These are phyloP conservation scores for Syngnathus typhle DNA, from an alignment of 2,113 vertebrate genomes.

Conservation along the genomic window DNA sequence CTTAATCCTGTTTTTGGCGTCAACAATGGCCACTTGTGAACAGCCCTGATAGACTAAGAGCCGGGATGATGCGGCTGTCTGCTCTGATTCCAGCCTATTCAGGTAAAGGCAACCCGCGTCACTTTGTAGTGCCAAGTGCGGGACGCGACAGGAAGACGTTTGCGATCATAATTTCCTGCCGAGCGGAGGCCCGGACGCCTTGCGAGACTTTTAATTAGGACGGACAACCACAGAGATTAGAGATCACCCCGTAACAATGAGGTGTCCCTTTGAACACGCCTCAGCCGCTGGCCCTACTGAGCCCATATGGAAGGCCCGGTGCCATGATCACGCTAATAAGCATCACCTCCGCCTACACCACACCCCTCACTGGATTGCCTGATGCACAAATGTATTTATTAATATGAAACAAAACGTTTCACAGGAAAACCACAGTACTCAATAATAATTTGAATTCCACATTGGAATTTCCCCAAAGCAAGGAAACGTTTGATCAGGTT, in stretches of 20 bases:
- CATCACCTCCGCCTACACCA: constrained; percentile 46
- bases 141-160: constrained; percentile 96
- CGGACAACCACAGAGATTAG: constrained; percentile 95
- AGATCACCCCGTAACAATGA: constrained; percentile 96
- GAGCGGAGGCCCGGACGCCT: constrained; percentile 83
- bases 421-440: background rate
- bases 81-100: constrained; percentile 97
- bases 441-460: background rate
- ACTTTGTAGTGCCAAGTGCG: constrained; percentile 97
- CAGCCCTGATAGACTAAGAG: constrained; percentile 94
- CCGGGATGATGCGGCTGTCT: constrained; percentile 98
- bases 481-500: constrained; percentile 2
- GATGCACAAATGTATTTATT: constrained; percentile 13
- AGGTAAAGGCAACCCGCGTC: constrained; percentile 83
- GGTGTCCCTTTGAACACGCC: constrained; percentile 89
- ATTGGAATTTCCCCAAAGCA: background rate
- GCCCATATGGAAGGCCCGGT: constrained; percentile 61
- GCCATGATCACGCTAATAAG: constrained; percentile 64
- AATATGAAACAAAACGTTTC: background rate
- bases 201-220: constrained; percentile 96
- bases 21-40: constrained; percentile 99
- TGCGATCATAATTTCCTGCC: constrained; percentile 99
- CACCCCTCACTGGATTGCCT: constrained; percentile 23
- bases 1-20: constrained; percentile 98
- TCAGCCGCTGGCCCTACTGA: constrained; percentile 72